Evolutionary conservation across 2,113 vertebrate genomes (phyloP), one percentile per base, ranked within the genome.

Genomic region (Actinemys pallida): DNA sequence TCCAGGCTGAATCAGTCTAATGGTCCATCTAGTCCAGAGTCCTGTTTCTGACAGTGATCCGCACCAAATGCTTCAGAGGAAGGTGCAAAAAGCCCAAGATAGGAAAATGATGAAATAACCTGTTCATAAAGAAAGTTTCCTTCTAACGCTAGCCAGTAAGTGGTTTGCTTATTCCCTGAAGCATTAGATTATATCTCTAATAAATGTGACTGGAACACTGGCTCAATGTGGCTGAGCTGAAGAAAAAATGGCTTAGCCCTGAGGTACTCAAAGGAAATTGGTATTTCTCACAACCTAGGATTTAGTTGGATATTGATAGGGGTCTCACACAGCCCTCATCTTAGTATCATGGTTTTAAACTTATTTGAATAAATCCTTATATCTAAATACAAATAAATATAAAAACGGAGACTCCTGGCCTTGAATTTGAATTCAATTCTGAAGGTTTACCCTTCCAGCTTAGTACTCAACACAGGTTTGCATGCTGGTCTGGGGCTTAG

Each of bases 101-200:
- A 47, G 22, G 24, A 27, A 47, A 0, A 6, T 42, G 14, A 4
- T 62, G 17, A 59, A 27, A 80, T 57, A 89, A 39, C 22, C 87
- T 53, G 8, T 19, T 69, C 35, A 86, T 56, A 89, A 87, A 2
- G 12, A 0, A 6, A 56, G 89, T 90, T 86, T 83, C 25, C 45
- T 82, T 24, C 1, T 89, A 3, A 24, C 3, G 1, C 7, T 4
- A 54, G 1, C 0, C 17, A 8, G 22, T 1, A 78, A 0, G 25
- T 5, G 47, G 1, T 35, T 49, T 31, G 2, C 10, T 83, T 91
- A 8, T 69, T 5, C 29, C 7, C 78, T 85, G 39, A 84, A 76
- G 62, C 6, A n/a, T 1, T 5, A 25, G 7, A 1, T 87, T 85
- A 54, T 86, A 85, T 91, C 5, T 16, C 3, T 89, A n/a, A 79